Percentiles rank a stretch among this genome's conserved stretches.
Conservation (phyloP, 1,140 invertebrate genomes). For the Anoplolepis gracilipes region DNA sequence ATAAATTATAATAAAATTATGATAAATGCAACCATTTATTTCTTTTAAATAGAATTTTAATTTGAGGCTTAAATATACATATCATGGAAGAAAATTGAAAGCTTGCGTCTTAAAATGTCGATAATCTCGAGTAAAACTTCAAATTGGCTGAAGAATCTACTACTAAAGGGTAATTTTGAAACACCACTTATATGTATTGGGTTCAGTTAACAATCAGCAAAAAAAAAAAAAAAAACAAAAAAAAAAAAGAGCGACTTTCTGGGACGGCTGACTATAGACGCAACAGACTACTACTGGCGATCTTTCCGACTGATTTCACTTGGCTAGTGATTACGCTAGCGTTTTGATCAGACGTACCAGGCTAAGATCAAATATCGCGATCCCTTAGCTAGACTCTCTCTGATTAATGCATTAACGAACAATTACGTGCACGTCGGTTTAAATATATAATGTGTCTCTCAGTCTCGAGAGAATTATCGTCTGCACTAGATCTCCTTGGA, state of each 20-base stretch:
- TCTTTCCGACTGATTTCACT: constrained; percentile 47
- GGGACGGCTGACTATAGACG: constrained; percentile 22
- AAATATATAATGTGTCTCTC: background rate
- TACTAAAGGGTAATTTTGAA: no score
- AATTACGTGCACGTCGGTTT: background rate
- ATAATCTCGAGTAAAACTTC: no score
- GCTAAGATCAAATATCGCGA: background rate
- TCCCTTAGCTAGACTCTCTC: background rate
- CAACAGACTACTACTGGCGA: background rate
- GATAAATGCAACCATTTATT: no score
- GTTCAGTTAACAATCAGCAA: background rate
- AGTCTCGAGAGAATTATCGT: background rate
- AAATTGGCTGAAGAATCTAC: no score
- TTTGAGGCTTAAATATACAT: no score
- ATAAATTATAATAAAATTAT: no score
- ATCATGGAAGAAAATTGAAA: no score
- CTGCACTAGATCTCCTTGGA: background rate
- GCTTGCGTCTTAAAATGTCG: no score
- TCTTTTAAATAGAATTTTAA: no score
- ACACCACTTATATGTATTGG: background rate
- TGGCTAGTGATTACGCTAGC: constrained; percentile 37
- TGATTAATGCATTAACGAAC: background rate
- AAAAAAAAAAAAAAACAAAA: background rate
- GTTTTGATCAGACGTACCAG: background rate
- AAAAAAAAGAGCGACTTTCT: no score